A percentile compares a stretch with the other conserved stretches of the same genome.
Evolutionary conservation across 2,797 vertebrate genomes (phyloP).

Genomic region (Micrastur ruficollis): DNA sequence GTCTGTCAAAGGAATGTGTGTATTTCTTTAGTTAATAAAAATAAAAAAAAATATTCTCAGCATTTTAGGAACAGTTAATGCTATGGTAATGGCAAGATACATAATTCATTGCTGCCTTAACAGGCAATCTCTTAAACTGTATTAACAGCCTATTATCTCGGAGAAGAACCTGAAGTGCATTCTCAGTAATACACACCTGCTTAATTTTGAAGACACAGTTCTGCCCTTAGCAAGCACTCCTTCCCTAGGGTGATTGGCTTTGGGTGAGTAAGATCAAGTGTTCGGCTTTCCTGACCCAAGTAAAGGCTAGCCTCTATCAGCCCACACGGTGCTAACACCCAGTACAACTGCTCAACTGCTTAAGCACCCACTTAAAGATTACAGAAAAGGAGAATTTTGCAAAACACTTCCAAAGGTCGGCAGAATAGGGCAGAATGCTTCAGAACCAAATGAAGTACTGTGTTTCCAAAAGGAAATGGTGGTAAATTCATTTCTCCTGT

Average conservation of each 20-base stretch:
- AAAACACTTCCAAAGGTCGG: not conserved
- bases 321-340: fast-evolving
- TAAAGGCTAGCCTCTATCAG: not conserved
- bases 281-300: not conserved
- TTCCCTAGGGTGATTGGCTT: not conserved
- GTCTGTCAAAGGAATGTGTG: not conserved
- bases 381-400: not conserved
- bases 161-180: not conserved
- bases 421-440: not conserved
- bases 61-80: constrained; percentile 46
- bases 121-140: not conserved
- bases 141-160: not conserved
- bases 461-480: not conserved
- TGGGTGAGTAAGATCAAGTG: not conserved
- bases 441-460: not conserved
- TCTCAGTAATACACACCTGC: not conserved
- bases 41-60: not conserved
- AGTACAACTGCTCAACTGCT: not conserved
- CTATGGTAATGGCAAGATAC: constrained; percentile 32
- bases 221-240: not conserved
- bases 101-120: constrained; percentile 47
- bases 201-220: not conserved
- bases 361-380: fast-evolving
- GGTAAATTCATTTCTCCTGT: not conserved
- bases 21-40: constrained; percentile 16